These are phyloP conservation scores for Drosophila subobscura DNA, from an alignment of 1,140 invertebrate genomes.

Conservation along the genomic window DNA sequence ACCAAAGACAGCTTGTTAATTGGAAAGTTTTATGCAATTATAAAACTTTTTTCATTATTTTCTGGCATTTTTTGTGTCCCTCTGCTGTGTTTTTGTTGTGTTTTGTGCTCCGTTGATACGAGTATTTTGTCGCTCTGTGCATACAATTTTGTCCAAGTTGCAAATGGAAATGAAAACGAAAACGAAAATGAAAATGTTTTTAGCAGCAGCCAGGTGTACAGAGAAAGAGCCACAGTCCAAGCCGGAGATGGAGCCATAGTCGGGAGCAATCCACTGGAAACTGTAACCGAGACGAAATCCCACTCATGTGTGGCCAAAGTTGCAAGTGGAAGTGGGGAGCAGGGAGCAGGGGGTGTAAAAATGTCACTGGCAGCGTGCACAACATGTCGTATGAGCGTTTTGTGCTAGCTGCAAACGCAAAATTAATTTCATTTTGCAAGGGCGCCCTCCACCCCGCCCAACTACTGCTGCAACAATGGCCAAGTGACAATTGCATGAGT, in stretches of 20 bases:
- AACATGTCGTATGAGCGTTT: slow-evolving; percentile 75
- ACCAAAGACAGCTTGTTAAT: slow-evolving; percentile 78
- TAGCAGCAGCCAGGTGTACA: background rate
- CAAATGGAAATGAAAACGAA: slow-evolving; percentile 44
- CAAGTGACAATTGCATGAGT: slow-evolving; percentile 75
- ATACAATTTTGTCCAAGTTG: slow-evolving; percentile 65
- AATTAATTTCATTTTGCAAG: slow-evolving; percentile 76
- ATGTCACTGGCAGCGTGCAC: slow-evolving; percentile 50
- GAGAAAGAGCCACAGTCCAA: background rate
- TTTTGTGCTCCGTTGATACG: slow-evolving; percentile 49
- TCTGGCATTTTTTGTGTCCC: slow-evolving; percentile 54
- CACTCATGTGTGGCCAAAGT: slow-evolving; percentile 77
- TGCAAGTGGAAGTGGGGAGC: slow-evolving; percentile 67
- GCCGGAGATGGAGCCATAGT: slow-evolving; percentile 26
- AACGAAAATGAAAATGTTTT: slow-evolving; percentile 45
- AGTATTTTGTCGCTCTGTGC: slow-evolving; percentile 64
- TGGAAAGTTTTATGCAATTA: slow-evolving; percentile 81
- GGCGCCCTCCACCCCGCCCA: background rate
- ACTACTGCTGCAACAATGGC: slow-evolving; percentile 27
- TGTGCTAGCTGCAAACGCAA: slow-evolving; percentile 67
- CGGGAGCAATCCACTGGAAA: slow-evolving; percentile 44
- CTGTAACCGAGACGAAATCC: slow-evolving; percentile 72
- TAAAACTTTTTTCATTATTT: slow-evolving; percentile 81
- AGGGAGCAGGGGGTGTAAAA: slow-evolving; percentile 35
- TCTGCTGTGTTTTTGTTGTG: slow-evolving; percentile 16